Evolutionary conservation across 2,797 vertebrate genomes (phyloP), one percentile per base, ranked within the genome.

Genomic region (Mormyrops attenuatus): DNA sequence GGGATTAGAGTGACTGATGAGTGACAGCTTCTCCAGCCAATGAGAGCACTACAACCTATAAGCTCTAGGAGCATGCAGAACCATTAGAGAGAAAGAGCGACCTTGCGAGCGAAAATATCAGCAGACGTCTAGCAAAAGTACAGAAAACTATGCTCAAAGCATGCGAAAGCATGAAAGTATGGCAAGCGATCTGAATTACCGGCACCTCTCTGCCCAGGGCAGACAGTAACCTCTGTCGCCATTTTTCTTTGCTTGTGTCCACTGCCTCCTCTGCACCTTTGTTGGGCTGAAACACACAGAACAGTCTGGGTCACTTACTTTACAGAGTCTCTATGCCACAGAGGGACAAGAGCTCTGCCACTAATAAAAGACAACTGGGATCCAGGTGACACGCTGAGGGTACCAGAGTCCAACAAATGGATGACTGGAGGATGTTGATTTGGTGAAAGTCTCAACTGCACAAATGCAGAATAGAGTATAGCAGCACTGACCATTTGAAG

Each of bases 191-290:
- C 90, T 88, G 90, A 93, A 94, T 96, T 96, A 96, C 96, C 95
- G 94, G 93, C 92, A 92, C 93, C 91, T 94, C 95, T 93, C 94
- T 93, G 93, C 95, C 91, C 95, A 96, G 94, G 91, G 95, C 94
- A 94, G 95, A 96, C 93, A 96, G 94, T 41, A 97, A 94, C 91
- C 94, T 96, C 93, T 95, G 95, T 93, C 95, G 96, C 96, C 96
- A 96, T 96, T 95, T 97, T 93, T 96, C 95, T 94, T 96, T 96
- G 94, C 93, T 95, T 94, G 94, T 94, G 92, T 95, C 94, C 93
- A 93, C 93, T 93, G 94, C 92, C 47, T 95, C 95, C 94, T 96
- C 95, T 94, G 93, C 94, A 89, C 52, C 89, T 94, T 95, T 96
- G 89, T 94, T 93, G 92, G 94, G 95, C 96, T 97, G 93, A 92